Evolutionary conservation across 2,113 vertebrate species (phyloP).

Genomic region (Emydura subglobosa): DNA sequence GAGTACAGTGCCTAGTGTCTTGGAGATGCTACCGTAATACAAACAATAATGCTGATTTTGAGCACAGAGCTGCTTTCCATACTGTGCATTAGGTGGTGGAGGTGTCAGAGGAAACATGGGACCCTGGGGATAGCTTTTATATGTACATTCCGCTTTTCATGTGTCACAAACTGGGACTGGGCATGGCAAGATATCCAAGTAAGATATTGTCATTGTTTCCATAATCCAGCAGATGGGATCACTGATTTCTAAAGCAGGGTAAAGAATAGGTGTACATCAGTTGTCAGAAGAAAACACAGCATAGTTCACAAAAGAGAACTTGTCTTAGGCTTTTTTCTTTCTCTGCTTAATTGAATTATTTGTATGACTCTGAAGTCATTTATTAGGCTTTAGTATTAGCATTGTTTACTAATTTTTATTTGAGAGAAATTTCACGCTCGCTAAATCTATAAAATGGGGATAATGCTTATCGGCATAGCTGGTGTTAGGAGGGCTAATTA

Average conservation of each 20-base stretch:
- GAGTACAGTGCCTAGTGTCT: background rate
- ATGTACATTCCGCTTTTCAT: background rate
- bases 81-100: background rate
- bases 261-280: constrained; percentile 21
- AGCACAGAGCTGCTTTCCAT: background rate
- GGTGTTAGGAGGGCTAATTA: background rate
- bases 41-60: background rate
- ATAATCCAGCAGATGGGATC: background rate
- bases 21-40: background rate
- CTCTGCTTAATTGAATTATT: background rate
- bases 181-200: background rate
- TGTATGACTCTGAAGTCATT: background rate
- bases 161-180: background rate
- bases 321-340: background rate
- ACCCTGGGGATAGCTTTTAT: background rate
- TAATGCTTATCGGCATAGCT: background rate
- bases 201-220: constrained; percentile 44
- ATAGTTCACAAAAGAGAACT: background rate
- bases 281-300: background rate
- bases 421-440: background rate
- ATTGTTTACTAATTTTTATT: background rate
- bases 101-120: background rate
- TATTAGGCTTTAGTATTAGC: background rate
- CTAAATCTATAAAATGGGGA: background rate
- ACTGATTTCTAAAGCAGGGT: constrained; percentile 3